phyloP scores from a whole-genome alignment of 2,888 invertebrate species.

The Chloromyia formosa region DNA sequence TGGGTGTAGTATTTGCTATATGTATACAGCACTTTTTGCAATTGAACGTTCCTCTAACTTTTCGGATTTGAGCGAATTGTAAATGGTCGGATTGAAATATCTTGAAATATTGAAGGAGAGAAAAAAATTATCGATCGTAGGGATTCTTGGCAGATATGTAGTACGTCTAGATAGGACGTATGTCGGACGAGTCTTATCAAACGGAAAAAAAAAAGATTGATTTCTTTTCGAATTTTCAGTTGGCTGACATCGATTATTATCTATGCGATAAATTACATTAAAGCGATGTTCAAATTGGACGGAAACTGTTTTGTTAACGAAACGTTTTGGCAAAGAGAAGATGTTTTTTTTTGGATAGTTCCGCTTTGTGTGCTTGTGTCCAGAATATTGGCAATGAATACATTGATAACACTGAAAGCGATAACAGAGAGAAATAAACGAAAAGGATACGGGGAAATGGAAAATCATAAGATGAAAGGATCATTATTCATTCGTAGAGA shows the following conservation, averaged over 20 bases:
- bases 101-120: not conserved
- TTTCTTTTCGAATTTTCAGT: slow-evolving; percentile 26
- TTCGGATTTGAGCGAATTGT: not conserved
- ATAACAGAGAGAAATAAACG: too few species aligned
- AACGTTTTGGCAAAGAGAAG: not conserved
- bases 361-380: not conserved
- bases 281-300: not conserved
- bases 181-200: too few species aligned
- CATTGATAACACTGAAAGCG: too few species aligned
- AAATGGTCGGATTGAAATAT: not conserved
- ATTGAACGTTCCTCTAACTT: not conserved
- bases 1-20: not conserved
- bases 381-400: not conserved
- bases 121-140: slow-evolving; percentile 12
- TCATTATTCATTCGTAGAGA: too few species aligned
- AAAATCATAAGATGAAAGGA: too few species aligned
- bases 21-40: not conserved
- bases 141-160: slow-evolving; percentile 1
- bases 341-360: not conserved
- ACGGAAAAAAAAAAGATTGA: slow-evolving; percentile 18
- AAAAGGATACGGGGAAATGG: too few species aligned
- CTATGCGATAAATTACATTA: slow-evolving; percentile 12
- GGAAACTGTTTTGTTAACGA: not conserved
- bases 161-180: too few species aligned
- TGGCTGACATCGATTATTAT: slow-evolving; percentile 29